These are phyloP conservation scores for Lissocephala sabroskyi DNA, from an alignment of 2,888 invertebrate genomes.

Conservation along the genomic window DNA sequence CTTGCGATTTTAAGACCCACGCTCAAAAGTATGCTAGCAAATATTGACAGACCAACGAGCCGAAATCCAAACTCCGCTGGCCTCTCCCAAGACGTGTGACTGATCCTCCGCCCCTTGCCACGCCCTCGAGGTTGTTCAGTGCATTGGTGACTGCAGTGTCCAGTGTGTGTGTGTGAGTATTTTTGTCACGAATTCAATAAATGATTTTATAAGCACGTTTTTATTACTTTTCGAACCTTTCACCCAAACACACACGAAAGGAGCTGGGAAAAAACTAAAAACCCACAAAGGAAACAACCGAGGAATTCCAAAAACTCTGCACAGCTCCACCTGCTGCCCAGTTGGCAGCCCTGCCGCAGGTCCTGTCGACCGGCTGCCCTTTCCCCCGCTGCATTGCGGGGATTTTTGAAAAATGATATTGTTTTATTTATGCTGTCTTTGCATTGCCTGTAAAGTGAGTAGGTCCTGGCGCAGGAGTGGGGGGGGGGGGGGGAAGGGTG, in stretches of 20 bases:
- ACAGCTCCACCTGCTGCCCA: too few species aligned
- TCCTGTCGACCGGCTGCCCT: neutral
- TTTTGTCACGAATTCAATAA: slow-evolving; percentile 64
- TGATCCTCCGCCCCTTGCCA: too few species aligned
- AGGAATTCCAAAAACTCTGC: too few species aligned
- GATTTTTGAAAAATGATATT: too few species aligned
- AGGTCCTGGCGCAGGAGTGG: too few species aligned
- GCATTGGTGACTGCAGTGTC: neutral
- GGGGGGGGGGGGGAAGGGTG: too few species aligned
- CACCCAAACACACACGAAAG: too few species aligned
- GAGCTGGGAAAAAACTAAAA: slow-evolving; percentile 9
- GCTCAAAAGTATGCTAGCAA: slow-evolving; percentile 35
- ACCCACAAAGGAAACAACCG: too few species aligned
- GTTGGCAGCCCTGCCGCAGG: neutral
- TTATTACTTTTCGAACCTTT: slow-evolving; percentile 65
- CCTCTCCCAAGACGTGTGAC: too few species aligned
- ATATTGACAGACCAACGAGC: slow-evolving; percentile 43
- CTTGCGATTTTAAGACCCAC: neutral
- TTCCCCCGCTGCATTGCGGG: too few species aligned
- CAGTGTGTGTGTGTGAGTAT: slow-evolving; percentile 20
- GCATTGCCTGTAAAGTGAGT: neutral
- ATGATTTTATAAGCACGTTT: slow-evolving; percentile 59
- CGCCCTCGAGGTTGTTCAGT: too few species aligned
- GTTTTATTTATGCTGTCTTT: neutral
- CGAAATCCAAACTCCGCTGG: too few species aligned